A percentile compares a stretch with the other conserved stretches of the same genome.
Conservation (phyloP, 2,888 invertebrate genomes). For the Diarsia dahlii region DNA sequence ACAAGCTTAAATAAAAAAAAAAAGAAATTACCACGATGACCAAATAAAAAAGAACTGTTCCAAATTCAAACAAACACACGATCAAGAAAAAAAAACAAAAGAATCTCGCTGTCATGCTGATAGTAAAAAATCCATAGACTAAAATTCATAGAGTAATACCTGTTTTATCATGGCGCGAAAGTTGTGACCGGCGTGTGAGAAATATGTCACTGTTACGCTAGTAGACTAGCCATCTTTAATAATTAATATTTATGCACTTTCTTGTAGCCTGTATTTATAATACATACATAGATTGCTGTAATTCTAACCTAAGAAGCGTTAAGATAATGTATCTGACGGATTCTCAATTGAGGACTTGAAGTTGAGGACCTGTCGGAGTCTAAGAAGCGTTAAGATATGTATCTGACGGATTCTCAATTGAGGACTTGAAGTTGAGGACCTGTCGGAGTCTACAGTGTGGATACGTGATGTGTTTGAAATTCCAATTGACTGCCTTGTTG, state of each 20-base stretch:
- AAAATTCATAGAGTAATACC: slow-evolving; percentile 51
- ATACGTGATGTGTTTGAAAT: neutral
- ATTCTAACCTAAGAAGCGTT: neutral
- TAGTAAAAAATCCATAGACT: slow-evolving; percentile 41
- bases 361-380: neutral
- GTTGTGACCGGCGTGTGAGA: slow-evolving; percentile 59
- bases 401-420: neutral
- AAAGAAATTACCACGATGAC: neutral
- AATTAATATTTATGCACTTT: slow-evolving; percentile 61
- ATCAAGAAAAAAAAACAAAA: slow-evolving; percentile 25
- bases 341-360: neutral
- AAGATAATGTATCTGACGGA: neutral
- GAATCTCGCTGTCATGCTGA: slow-evolving; percentile 31
- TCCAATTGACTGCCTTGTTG: neutral
- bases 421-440: neutral
- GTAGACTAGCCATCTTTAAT: slow-evolving; percentile 49
- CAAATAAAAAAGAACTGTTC: slow-evolving; percentile 30
- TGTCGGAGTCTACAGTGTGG: neutral
- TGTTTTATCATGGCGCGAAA: slow-evolving; percentile 56
- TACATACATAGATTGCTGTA: neutral
- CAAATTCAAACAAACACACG: slow-evolving; percentile 47
- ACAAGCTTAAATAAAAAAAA: slow-evolving; percentile 4
- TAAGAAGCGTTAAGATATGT: neutral
- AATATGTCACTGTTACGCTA: slow-evolving; percentile 60
- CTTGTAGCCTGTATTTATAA: slow-evolving; percentile 17